phyloP scores from a whole-genome alignment of 2,113 vertebrate genomes.

The Rhabdomys dilectus region DNA sequence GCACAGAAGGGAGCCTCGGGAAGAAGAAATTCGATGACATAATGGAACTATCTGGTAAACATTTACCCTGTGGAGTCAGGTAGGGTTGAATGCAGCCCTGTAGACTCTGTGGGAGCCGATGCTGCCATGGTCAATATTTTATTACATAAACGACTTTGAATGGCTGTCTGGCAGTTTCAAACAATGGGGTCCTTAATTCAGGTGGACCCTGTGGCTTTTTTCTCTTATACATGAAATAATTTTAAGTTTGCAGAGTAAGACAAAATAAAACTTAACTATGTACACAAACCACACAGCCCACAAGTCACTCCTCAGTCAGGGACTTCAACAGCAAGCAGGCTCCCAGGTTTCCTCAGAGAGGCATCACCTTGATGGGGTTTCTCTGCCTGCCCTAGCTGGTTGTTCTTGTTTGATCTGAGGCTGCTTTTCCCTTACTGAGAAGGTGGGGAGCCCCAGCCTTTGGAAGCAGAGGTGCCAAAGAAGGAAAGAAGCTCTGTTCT shows the following conservation, averaged over 20 bases:
- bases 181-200: neutral
- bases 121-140: neutral
- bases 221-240: neutral
- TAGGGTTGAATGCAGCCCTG: neutral
- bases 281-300: neutral
- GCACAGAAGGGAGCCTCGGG: neutral
- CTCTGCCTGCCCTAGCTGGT: neutral
- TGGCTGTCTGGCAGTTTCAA: slow-evolving; percentile 20
- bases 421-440: neutral
- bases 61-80: neutral
- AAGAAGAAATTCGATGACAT: neutral
- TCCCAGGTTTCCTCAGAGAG: neutral
- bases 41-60: neutral
- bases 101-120: neutral
- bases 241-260: neutral
- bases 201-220: neutral
- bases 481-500: neutral
- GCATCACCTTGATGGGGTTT: neutral
- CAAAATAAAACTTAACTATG: neutral
- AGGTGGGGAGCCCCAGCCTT: neutral
- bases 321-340: neutral
- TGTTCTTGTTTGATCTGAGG: neutral
- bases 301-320: neutral
- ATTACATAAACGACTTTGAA: slow-evolving; percentile 2
- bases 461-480: neutral